A percentile compares a stretch with the other conserved stretches of the same genome.
These are phyloP conservation scores for zebrafish (Danio rerio) DNA, from an alignment of 2,113 vertebrate species.

Conservation along the genomic window GRCz12tu NC_133189.1:48553001-48553500, in stretches of 20 bases:
- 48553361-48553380: background rate
- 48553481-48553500: too few relatives aligned
- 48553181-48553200: conserved; percentile 31
- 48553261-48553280: conserved; percentile 19
- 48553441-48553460: too few relatives aligned
- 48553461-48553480: too few relatives aligned
- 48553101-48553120: conserved; percentile 29
- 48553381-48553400: too few relatives aligned
- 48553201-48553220: conserved; percentile 41
- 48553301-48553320: background rate
- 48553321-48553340: background rate
- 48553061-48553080: conserved; percentile 11
- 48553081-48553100: background rate
- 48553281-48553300: background rate
- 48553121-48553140: background rate
- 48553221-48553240: conserved; percentile 37
- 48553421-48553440: too few relatives aligned
- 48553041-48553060: background rate
- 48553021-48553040: background rate
- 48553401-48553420: too few relatives aligned
- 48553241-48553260: conserved; percentile 33
- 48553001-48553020: background rate
- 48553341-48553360: too few relatives aligned
- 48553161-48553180: conserved; percentile 26
- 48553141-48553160: conserved; percentile 44